A percentile compares a stretch with the other conserved stretches of the same genome.
Conservation (phyloP, 2,797 vertebrate genomes). For the Jordanella pulchra region DNA sequence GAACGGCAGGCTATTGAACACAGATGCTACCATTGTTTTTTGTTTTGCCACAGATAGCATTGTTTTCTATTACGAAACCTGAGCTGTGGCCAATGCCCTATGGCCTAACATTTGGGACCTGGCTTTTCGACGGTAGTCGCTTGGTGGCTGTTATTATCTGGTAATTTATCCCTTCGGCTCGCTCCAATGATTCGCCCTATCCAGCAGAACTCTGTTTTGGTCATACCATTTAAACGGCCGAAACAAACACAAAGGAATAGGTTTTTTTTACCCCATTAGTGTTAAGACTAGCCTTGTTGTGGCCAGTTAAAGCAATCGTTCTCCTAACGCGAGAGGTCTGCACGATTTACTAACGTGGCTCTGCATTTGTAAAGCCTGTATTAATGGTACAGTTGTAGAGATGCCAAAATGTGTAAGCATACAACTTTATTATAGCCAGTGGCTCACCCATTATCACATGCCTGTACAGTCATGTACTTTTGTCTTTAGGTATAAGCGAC, state of each 20-base stretch:
- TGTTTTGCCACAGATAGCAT: slow-evolving; percentile 13
- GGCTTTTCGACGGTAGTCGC: slow-evolving; percentile 50
- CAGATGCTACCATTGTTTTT: not conserved
- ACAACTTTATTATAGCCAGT: slow-evolving; percentile 1
- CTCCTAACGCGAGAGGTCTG: slow-evolving; percentile 9
- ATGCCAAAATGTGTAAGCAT: not conserved
- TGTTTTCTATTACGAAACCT: slow-evolving; percentile 62
- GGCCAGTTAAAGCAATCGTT: slow-evolving; percentile 55
- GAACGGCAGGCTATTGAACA: not conserved
- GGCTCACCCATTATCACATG: slow-evolving; percentile 11
- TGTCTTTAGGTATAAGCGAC: slow-evolving; percentile 6
- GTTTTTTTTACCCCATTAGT: slow-evolving; percentile 33
- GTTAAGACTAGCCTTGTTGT: slow-evolving; percentile 42
- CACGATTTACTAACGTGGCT: not conserved
- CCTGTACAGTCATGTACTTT: slow-evolving; percentile 7
- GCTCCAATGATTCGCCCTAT: slow-evolving; percentile 3
- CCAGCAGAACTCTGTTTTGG: slow-evolving; percentile 10
- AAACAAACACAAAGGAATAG: slow-evolving; percentile 38
- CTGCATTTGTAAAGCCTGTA: not conserved
- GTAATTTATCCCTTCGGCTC: slow-evolving; percentile 25
- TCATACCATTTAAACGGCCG: slow-evolving; percentile 1
- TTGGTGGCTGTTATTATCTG: slow-evolving; percentile 46
- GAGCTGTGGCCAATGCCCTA: slow-evolving; percentile 62
- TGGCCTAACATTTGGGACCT: slow-evolving; percentile 68
- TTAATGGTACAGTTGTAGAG: not conserved